Base-by-base conservation (phyloP, 2,888 invertebrate genomes). In the Agrotis puta region DNA sequence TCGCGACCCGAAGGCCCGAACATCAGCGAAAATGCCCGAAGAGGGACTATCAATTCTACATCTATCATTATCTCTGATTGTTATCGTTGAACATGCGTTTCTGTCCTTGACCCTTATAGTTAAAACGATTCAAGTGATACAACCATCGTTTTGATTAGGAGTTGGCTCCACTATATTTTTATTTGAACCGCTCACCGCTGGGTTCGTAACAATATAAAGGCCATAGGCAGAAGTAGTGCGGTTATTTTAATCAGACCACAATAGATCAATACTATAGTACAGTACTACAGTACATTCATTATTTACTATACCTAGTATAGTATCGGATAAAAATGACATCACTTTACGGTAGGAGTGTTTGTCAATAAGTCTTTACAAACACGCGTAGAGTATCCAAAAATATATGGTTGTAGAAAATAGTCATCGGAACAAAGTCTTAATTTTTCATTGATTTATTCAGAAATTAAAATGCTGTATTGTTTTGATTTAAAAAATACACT, bases 281-380 rank as follows among this genome's bases (percentile, higher is more conserved):
- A n/a, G n/a, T 56, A n/a, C n/a, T 3, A 54, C 11, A 22, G n/a
- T 51, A 51, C 53, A 59, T 33, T 33, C 43, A 13, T 13, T 33
- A 33, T 13, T n/a, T 33, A 56, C 33, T 33, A 56, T 33, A 56
- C 27, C 27, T 54, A 54, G 27, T 54, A 3, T 54, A 33, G 56
- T 56, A n/a, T 33, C 1, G 6, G 64, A 77, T 18, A 50, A 47
- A 45, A 54, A 51, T 79, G 57, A 81, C 57, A 62, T 77, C 72
- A 81, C 27, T 50, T 58, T 54, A 33, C 14, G 2, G 13, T 39
- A 53, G 24, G 43, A 7, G 43, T 33, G 33, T 70, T 59, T 56
- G 20, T 51, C 20, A 56, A 45, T 47, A 56, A 43, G 20, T 9
- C 14, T 18, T 61, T 47, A 68, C 16, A 3, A 45, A 53, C 16